These are phyloP conservation scores for Schrankia costaestrigalis DNA, from an alignment of 2,888 invertebrate species.

Conservation along the genomic window DNA sequence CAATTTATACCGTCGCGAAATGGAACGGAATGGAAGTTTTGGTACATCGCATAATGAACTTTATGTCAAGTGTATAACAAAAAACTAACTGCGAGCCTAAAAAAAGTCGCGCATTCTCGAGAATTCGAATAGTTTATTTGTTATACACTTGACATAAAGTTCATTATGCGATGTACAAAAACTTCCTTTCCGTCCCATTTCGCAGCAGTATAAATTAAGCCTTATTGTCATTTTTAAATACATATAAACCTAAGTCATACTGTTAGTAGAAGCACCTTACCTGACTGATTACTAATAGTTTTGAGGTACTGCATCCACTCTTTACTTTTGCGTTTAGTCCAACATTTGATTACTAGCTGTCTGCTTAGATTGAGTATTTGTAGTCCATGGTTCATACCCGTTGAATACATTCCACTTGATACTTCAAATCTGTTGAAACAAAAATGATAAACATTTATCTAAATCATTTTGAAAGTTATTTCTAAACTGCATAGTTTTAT, in stretches of 20 bases:
- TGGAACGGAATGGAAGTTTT: no score
- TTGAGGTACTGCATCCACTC: conserved; percentile 93
- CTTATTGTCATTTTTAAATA: neutral
- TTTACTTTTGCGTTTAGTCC: conserved; percentile 91
- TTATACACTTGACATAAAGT: no score
- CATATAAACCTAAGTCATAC: neutral
- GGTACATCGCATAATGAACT: no score
- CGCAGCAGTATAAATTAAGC: no score
- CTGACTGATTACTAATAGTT: conserved; percentile 84
- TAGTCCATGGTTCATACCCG: conserved; percentile 93
- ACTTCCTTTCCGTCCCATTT: no score
- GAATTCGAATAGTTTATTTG: no score
- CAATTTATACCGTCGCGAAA: no score
- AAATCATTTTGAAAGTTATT: neutral
- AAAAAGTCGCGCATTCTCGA: no score
- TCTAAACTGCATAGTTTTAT: no score
- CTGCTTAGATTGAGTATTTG: conserved; percentile 92
- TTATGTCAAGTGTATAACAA: no score
- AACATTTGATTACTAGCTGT: conserved; percentile 92
- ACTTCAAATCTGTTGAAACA: conserved; percentile 86
- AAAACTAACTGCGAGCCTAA: no score
- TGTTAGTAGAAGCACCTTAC: conserved; percentile 50
- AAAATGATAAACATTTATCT: neutral
- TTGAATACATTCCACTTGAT: conserved; percentile 92
- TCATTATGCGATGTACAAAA: no score